Conservation (phyloP, 2,888 invertebrate species). For the Ypsolopha sequella region DNA sequence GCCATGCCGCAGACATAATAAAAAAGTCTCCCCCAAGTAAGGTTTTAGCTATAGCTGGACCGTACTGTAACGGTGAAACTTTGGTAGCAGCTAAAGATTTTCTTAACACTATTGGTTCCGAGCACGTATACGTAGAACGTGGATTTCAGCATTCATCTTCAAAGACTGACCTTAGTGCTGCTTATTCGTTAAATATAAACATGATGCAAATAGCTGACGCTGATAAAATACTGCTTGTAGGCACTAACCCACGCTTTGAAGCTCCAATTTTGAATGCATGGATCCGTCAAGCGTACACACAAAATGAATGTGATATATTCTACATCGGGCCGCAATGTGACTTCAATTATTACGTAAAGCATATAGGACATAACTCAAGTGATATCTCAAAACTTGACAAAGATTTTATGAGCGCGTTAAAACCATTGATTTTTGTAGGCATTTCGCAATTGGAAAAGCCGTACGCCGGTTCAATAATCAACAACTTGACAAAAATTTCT, state of each 20-base stretch:
- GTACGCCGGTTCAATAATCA: conserved; percentile 25
- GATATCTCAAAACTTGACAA: conserved; percentile 18
- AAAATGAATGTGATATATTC: conserved; percentile 89
- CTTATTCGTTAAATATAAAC: conserved; percentile 58
- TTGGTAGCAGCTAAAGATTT: conserved; percentile 52
- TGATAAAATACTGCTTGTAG: conserved; percentile 91
- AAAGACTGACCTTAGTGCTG: conserved; percentile 36
- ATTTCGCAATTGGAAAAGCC: conserved; percentile 28
- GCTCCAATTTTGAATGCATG: conserved; percentile 96
- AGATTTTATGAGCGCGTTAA: conserved; percentile 26
- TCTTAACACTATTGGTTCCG: conserved; percentile 43
- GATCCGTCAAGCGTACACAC: conserved; percentile 91
- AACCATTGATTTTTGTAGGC: conserved; percentile 49
- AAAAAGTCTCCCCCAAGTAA: conserved; percentile 71
- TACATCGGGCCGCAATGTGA: conserved; percentile 91
- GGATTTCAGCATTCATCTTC: conserved; percentile 24
- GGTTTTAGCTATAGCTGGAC: conserved; percentile 47
- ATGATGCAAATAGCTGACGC: conserved; percentile 82
- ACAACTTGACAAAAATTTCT: conserved; percentile 17
- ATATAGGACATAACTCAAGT: conserved; percentile 27
- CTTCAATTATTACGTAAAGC: conserved; percentile 78
- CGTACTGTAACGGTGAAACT: conserved; percentile 49
- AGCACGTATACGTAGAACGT: conserved; percentile 42
- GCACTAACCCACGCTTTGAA: conserved; percentile 97
- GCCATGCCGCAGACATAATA: conserved; percentile 74